Percentiles rank a stretch among this genome's conserved stretches.
phyloP scores from a whole-genome alignment of 2,113 vertebrate genomes.

The Tragelaphus imberbis region DNA sequence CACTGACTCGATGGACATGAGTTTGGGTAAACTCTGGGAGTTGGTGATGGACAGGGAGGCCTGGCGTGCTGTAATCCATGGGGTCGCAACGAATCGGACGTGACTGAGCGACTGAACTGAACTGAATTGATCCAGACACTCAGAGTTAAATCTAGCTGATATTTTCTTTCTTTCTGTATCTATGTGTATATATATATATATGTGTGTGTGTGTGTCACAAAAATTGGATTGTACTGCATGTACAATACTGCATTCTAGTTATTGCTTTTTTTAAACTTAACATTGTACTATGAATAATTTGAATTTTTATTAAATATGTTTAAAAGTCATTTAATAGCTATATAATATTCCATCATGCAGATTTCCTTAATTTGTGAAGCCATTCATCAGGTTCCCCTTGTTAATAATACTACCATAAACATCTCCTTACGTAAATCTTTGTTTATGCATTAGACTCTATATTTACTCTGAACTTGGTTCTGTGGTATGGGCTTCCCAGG shows the following conservation, averaged over 20 bases:
- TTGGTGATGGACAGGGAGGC: too few relatives aligned
- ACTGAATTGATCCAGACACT: too few relatives aligned
- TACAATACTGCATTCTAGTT: too few relatives aligned
- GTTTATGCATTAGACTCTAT: fast-evolving
- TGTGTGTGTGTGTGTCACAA: too few relatives aligned
- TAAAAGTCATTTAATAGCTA: neutral
- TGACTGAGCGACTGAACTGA: too few relatives aligned
- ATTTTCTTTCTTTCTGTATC: neutral
- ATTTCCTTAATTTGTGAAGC: neutral
- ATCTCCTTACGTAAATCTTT: neutral
- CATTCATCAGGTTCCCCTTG: fast-evolving
- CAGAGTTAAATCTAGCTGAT: neutral
- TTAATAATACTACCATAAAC: neutral
- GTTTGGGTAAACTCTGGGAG: too few relatives aligned
- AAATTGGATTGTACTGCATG: fast-evolving
- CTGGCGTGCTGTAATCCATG: too few relatives aligned
- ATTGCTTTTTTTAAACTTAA: neutral
- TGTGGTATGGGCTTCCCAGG: neutral
- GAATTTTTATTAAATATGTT: neutral
- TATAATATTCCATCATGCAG: neutral
- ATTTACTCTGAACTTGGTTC: neutral
- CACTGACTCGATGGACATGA: too few relatives aligned
- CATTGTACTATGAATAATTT: neutral
- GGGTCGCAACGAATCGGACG: too few relatives aligned
- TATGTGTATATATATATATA: too few relatives aligned